These are phyloP conservation scores for Cydia fagiglandana DNA, from an alignment of 1,140 invertebrate species.

Conservation along the genomic window DNA sequence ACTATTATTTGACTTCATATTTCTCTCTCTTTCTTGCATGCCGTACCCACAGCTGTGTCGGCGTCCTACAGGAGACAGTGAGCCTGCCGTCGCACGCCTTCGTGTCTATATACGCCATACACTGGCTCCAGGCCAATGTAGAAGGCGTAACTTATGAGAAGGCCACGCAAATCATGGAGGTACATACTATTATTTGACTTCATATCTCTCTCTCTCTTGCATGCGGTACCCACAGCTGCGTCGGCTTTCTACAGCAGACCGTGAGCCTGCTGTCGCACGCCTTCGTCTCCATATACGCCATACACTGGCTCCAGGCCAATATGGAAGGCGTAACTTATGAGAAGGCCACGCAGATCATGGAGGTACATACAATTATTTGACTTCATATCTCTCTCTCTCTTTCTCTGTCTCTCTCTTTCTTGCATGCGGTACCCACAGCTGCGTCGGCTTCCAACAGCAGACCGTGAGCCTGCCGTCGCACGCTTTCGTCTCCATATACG, in stretches of 20 bases:
- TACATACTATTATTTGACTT: no score
- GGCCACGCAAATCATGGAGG: constrained; percentile 84
- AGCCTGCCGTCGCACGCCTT: constrained; percentile 91
- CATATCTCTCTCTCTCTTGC: no score
- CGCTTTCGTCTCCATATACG: no score
- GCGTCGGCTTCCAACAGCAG: constrained; percentile 85
- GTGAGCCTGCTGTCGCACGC: constrained; percentile 88
- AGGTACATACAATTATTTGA: no score
- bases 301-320: constrained; percentile 91
- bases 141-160: constrained; percentile 84
- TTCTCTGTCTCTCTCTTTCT: no score
- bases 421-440: constrained; percentile 82
- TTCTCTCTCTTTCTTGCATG: no score
- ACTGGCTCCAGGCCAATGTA: constrained; percentile 91
- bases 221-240: constrained; percentile 83
- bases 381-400: no score
- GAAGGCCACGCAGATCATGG: constrained; percentile 83
- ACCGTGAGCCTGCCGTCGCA: constrained; percentile 87
- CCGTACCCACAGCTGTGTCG: constrained; percentile 86
- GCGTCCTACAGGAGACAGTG: constrained; percentile 86
- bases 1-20: no score
- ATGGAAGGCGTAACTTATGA: constrained; percentile 86
- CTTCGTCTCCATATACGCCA: constrained; percentile 95
- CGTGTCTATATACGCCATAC: constrained; percentile 93
- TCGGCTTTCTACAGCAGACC: constrained; percentile 86